Conservation (phyloP, 2,888 invertebrate genomes). For the Tiphia femorata region DNA sequence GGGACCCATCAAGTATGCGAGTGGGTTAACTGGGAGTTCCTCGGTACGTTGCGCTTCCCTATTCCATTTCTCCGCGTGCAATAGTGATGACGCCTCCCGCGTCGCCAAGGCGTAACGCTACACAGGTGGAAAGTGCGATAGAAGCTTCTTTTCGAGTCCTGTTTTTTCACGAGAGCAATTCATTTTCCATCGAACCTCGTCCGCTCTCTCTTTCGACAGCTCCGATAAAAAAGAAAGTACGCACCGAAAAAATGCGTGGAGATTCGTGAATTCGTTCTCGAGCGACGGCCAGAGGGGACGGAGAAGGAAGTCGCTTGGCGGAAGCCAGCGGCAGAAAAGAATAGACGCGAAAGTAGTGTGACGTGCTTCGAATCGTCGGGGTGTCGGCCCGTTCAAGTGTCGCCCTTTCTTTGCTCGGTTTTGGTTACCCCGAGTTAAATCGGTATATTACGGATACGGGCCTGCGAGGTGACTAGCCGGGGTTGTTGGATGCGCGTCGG, state of each 20-base stretch:
- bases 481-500: constrained; percentile 42
- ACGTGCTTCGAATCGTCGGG: constrained; percentile 31
- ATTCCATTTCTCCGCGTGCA: constrained; percentile 59
- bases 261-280: background rate
- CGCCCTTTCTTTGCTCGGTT: constrained; percentile 36
- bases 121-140: background rate
- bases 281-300: background rate
- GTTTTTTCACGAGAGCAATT: no score
- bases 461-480: constrained; percentile 30
- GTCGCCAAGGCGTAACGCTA: constrained; percentile 30
- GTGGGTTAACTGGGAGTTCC: constrained; percentile 46
- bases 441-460: constrained; percentile 47
- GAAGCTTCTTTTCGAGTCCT: background rate
- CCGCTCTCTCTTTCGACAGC: no score
- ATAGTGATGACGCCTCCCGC: constrained; percentile 57
- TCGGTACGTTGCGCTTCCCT: constrained; percentile 41
- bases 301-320: background rate
- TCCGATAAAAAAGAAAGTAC: background rate
- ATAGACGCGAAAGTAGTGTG: constrained; percentile 12
- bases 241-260: background rate
- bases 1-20: no score
- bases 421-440: constrained; percentile 55
- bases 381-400: constrained; percentile 26
- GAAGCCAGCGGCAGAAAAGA: constrained; percentile 17
- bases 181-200: no score